Evolutionary conservation across 2,797 vertebrate genomes (phyloP).

Genomic region (Sebastes umbrosus): DNA sequence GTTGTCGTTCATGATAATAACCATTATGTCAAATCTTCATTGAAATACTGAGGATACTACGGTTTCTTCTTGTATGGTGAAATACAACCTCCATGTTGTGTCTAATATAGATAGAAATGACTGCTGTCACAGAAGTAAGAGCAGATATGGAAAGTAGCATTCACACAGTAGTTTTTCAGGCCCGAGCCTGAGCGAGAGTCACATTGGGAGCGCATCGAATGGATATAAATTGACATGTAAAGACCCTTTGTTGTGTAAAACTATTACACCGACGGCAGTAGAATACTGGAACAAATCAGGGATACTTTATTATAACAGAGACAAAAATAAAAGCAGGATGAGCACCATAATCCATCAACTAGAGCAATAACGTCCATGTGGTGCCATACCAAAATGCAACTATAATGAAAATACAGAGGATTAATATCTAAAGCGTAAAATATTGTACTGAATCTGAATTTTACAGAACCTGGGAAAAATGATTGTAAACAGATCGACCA

Average conservation of each 20-base stretch:
- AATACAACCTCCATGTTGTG: not conserved
- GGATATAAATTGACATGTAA: not conserved
- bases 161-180: not conserved
- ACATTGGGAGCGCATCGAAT: not conserved
- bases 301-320: not conserved
- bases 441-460: not conserved
- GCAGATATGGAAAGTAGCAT: not conserved
- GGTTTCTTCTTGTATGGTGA: not conserved
- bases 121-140: not conserved
- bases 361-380: not conserved
- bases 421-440: not conserved
- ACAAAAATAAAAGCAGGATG: not conserved
- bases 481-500: not conserved
- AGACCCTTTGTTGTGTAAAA: conserved; percentile 33
- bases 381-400: not conserved
- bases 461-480: not conserved
- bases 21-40: not conserved
- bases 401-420: not conserved
- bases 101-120: not conserved
- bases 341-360: not conserved
- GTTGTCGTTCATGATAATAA: not conserved
- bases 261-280: conserved; percentile 6
- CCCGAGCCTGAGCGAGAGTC: not conserved
- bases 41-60: not conserved
- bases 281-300: not conserved